Percentiles rank a stretch among this genome's conserved stretches.
Conservation (phyloP, 2,797 vertebrate genomes). For the Ptychadena robeensis region DNA sequence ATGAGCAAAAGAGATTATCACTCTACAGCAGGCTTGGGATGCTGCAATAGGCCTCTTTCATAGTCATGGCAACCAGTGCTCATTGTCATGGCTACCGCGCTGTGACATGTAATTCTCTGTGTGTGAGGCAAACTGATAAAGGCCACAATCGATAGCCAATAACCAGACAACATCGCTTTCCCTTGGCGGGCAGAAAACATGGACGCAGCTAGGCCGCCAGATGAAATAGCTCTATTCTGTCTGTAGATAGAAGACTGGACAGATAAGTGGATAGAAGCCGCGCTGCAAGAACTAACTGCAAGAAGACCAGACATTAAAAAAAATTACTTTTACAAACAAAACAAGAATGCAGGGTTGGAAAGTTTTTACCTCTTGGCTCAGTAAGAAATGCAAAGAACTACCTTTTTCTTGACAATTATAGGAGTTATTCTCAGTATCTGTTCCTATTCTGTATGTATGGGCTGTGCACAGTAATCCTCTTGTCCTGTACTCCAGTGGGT, state of each 20-base stretch:
- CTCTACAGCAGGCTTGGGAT: constrained; percentile 77
- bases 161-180: constrained; percentile 76
- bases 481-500: neutral
- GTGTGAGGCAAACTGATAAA: constrained; percentile 85
- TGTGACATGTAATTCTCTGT: constrained; percentile 79
- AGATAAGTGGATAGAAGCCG: constrained; percentile 1
- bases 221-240: constrained; percentile 43
- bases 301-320: neutral
- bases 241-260: neutral
- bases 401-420: neutral
- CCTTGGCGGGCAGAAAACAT: constrained; percentile 58
- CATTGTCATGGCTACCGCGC: constrained; percentile 83
- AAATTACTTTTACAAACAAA: neutral
- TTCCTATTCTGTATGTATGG: neutral
- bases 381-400: neutral
- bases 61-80: constrained; percentile 83
- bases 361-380: neutral
- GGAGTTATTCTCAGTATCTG: neutral
- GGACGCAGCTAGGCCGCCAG: constrained; percentile 37
- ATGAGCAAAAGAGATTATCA: constrained; percentile 82
- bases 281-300: neutral
- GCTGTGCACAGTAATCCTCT: neutral
- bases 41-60: constrained; percentile 79
- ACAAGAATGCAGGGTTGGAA: neutral
- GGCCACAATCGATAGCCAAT: constrained; percentile 79